Base-by-base conservation (phyloP, 2,888 invertebrate genomes). In the Drosophila acutilabella region DNA sequence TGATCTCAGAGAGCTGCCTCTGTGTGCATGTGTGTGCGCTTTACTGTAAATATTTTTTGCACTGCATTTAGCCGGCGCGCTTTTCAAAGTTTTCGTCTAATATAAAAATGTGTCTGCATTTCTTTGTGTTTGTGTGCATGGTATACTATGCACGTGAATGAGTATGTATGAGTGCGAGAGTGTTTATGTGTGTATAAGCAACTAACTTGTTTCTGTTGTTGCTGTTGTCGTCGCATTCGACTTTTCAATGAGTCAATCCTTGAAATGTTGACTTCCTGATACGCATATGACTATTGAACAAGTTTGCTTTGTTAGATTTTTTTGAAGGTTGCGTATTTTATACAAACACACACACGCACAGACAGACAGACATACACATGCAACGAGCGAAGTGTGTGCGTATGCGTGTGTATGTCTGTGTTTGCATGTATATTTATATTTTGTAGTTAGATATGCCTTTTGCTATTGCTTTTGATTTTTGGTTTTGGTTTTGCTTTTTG, bases 221-320 rank as follows among this genome's bases (percentile, higher is more conserved):
- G 69, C 51, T 51, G 69, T 64, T 57, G 72, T 59, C 73, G 81
- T 75, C 86, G 89, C 81, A 85, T 88, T 87, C 89, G 90, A 89
- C 90, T 90, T 90, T 89, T 90, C 90, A 90, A 90, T 90, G 90
- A 90, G 90, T 90, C 90, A 90, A 91, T 91, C 91, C 91, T 91
- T 91, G 91, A 91, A 90, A 91, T 86, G 86, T 90, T 90, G 86
- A 91, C 91, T 91, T 91, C 91, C 91, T 91, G 90, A 90, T 90
- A 91, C 91, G 91, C 91, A 90, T 90, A 90, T 90, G 89, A 89
- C 89, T 89, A 89, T 88, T 89, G 88, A 89, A 89, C 89, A 89
- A 89, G 83, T 88, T 77, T 84, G 89, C 87, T 89, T 89, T 89
- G 88, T 89, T 89, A 89, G 89, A 89, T 81, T 87, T 83, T 30